Evolutionary conservation across 2,888 invertebrate genomes (phyloP), one percentile per base, ranked within the genome.

Genomic region (Drosophila algonquin): DNA sequence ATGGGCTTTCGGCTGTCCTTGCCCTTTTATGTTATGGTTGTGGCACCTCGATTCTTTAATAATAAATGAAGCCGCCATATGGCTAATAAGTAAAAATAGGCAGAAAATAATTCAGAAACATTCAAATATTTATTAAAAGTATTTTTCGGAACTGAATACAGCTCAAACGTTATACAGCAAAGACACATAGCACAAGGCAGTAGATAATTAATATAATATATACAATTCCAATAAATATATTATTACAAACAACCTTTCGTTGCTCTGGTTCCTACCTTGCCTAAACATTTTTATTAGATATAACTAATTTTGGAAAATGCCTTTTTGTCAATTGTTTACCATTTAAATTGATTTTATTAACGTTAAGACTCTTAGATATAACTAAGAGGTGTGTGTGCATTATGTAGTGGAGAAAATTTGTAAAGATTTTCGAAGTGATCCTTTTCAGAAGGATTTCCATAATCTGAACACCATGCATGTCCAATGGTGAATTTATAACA

Each of bases 401-500:
- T 99, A 93, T 99, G 99, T 47, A 99, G 93, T 0, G 99, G 99
- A 4, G 99, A 99, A 93, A 97, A 97, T 90, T 96, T 96, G 72
- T 95, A 93, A 59, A 98, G 93, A 92, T 96, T 96, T 10, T 96
- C 93, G 91, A 99, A 99, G 89, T 99, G 96, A 32, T 96, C 95
- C 82, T 95, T 93, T 83, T 97, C 95, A 82, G 98, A 97, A 0
- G 98, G 95, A 92, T 95, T 96, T 48, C 99, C 99, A 93, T 96
- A 99, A 93, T 99, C 99, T 0, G 98, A 97, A 69, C 93, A 96
- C 99, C 99, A 99, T 51, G 98, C 97, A 92, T 97, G 96, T 0
- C 99, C 99, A 90, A 99, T 98, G 7, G 99, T 99, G 92, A 99
- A 98, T 93, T 98, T 98, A 92, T 99, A 98, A 93, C 97, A 99